Evolutionary conservation across 2,113 vertebrate species (phyloP).

Genomic region (Candoia aspera): DNA sequence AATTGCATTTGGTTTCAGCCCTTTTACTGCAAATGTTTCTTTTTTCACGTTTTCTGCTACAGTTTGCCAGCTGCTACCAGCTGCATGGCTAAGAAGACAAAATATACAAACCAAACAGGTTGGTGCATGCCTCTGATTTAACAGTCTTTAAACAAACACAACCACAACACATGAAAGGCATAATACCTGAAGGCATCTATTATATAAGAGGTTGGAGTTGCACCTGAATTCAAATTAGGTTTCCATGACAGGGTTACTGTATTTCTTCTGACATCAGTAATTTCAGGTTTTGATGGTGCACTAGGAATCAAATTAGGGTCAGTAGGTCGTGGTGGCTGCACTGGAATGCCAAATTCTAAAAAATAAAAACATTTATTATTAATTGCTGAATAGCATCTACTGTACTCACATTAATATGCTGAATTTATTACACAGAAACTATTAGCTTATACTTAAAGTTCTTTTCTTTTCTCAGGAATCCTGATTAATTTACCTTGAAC

Average conservation of each 20-base stretch:
- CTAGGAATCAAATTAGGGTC: slow-evolving; percentile 98
- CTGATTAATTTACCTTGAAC: slow-evolving; percentile 86
- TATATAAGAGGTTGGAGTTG: slow-evolving; percentile 97
- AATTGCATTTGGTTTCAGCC: slow-evolving; percentile 92
- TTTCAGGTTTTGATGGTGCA: slow-evolving; percentile 92
- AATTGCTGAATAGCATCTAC: slow-evolving; percentile 9
- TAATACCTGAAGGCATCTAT: slow-evolving; percentile 96
- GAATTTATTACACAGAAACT: slow-evolving; percentile 35
- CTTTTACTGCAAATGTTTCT: slow-evolving; percentile 90
- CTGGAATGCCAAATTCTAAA: slow-evolving; percentile 90
- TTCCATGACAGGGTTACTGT: slow-evolving; percentile 92
- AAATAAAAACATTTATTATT: slow-evolving; percentile 30
- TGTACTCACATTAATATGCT: slow-evolving; percentile 16
- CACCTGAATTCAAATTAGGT: slow-evolving; percentile 92
- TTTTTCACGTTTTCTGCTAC: slow-evolving; percentile 95
- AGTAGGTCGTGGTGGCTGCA: slow-evolving; percentile 92
- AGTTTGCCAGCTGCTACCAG: slow-evolving; percentile 98
- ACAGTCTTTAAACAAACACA: background rate
- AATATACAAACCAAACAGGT: slow-evolving; percentile 41
- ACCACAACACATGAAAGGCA: background rate
- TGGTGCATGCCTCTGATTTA: slow-evolving; percentile 42
- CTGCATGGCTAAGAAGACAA: slow-evolving; percentile 84
- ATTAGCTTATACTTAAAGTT: slow-evolving; percentile 25
- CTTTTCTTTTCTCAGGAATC: background rate
- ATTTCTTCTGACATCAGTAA: slow-evolving; percentile 92